phyloP scores from a whole-genome alignment of 2,888 invertebrate species.

The Protonemura montana region DNA sequence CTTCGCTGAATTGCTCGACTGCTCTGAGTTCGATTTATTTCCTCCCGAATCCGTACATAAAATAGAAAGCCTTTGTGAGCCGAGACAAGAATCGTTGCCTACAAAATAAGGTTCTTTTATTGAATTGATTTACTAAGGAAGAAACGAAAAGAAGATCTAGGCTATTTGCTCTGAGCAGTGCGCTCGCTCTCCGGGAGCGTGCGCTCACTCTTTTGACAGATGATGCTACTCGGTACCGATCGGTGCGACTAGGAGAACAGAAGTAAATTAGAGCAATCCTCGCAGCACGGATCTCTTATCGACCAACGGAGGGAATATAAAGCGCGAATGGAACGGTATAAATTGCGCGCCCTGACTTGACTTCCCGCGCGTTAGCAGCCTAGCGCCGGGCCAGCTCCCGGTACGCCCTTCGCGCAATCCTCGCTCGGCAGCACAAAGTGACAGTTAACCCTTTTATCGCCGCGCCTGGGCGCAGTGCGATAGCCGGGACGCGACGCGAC shows the following conservation, averaged over 20 bases:
- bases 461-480: background rate
- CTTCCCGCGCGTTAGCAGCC: background rate
- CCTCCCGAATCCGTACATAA: background rate
- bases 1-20: constrained; percentile 12
- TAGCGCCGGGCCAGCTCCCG: background rate
- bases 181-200: background rate
- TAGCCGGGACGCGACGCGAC: no score
- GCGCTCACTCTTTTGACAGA: constrained; percentile 39
- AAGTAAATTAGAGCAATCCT: constrained; percentile 3
- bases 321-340: constrained; percentile 19
- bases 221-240: constrained; percentile 33
- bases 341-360: background rate
- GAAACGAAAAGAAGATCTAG: background rate
- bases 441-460: background rate
- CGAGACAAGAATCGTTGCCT: background rate
- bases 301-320: constrained; percentile 16
- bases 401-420: background rate
- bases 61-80: constrained; percentile 7
- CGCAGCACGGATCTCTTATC: constrained; percentile 17
- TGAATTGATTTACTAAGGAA: constrained; percentile 3
- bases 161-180: background rate
- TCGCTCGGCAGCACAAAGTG: background rate
- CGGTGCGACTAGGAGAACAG: constrained; percentile 26
- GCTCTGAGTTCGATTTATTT: background rate
- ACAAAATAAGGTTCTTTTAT: constrained; percentile 12